phyloP scores from a whole-genome alignment of 2,888 invertebrate species.

The Drosophila pseudotakahashii region DNA sequence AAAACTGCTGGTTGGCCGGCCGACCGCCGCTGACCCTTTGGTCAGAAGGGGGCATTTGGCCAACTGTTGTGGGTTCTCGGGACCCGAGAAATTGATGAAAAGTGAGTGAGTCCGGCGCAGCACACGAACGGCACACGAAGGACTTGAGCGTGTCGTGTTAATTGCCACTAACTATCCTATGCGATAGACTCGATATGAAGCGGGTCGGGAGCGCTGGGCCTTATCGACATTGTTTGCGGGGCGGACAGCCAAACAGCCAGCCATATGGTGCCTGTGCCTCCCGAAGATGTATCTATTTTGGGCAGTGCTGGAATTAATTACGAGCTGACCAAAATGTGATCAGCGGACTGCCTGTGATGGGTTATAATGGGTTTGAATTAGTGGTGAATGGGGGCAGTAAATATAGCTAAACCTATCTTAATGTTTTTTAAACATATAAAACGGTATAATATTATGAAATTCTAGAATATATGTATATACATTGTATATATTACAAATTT shows the following conservation, averaged over 20 bases:
- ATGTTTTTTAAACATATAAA: too few species aligned
- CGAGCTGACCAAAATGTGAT: slow-evolving; percentile 70
- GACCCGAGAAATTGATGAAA: slow-evolving; percentile 60
- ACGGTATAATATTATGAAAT: too few species aligned
- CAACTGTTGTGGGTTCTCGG: slow-evolving; percentile 60
- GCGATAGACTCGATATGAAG: slow-evolving; percentile 45
- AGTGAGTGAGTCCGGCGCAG: slow-evolving; percentile 50
- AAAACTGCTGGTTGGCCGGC: slow-evolving; percentile 52
- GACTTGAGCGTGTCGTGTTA: slow-evolving; percentile 81
- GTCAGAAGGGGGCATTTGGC: slow-evolving; percentile 52
- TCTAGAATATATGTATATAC: too few species aligned
- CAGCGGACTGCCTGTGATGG: slow-evolving; percentile 48
- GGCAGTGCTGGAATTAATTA: slow-evolving; percentile 74
- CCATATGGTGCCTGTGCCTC: slow-evolving; percentile 28
- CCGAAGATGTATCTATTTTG: slow-evolving; percentile 77
- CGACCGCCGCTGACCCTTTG: slow-evolving; percentile 35
- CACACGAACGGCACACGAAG: slow-evolving; percentile 70
- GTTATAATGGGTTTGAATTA: background rate
- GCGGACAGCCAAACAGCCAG: slow-evolving; percentile 35
- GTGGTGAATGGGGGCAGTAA: background rate
- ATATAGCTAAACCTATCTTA: background rate
- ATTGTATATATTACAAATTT: too few species aligned
- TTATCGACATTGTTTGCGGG: slow-evolving; percentile 53
- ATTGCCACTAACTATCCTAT: slow-evolving; percentile 75
- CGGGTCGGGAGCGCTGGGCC: slow-evolving; percentile 28